Evolutionary conservation across 2,797 vertebrate genomes (phyloP).

Genomic region (Natrix natrix): DNA sequence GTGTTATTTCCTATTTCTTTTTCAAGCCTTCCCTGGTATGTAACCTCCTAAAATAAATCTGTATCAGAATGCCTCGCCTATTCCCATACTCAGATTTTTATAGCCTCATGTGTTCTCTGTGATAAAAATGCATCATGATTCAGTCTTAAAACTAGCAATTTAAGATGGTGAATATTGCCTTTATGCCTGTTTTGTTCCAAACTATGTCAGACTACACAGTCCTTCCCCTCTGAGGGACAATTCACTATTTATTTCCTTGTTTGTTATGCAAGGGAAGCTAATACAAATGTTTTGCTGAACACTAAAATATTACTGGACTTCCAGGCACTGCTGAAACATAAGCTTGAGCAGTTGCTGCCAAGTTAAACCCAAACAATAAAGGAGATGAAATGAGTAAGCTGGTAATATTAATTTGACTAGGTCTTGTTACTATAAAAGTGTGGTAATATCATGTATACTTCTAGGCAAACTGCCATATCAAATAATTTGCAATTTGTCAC

Average conservation of each 20-base stretch:
- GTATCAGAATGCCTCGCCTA: constrained; percentile 41
- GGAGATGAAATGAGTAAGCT: constrained; percentile 8
- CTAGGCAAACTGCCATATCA: not conserved
- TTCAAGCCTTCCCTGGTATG: constrained; percentile 44
- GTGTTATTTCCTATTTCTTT: constrained; percentile 45
- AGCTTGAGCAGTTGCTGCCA: not conserved
- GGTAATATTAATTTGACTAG: not conserved
- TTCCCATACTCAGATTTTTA: constrained; percentile 35
- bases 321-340: not conserved
- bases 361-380: not conserved
- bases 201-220: constrained; percentile 40
- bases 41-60: constrained; percentile 49
- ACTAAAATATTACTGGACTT: not conserved
- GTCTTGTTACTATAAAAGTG: constrained; percentile 3
- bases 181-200: constrained; percentile 48
- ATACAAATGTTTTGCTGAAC: not conserved
- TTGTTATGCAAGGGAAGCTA: constrained; percentile 13
- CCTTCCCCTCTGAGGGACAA: constrained; percentile 17
- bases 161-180: constrained; percentile 30
- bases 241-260: constrained; percentile 18
- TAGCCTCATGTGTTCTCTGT: constrained; percentile 12
- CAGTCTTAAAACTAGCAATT: constrained; percentile 26
- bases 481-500: not conserved
- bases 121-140: constrained; percentile 41
- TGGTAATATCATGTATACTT: not conserved